Percentiles rank a stretch among this genome's conserved stretches.
Conservation (phyloP, 2,113 vertebrate genomes). For the Mastomys coucha region DNA sequence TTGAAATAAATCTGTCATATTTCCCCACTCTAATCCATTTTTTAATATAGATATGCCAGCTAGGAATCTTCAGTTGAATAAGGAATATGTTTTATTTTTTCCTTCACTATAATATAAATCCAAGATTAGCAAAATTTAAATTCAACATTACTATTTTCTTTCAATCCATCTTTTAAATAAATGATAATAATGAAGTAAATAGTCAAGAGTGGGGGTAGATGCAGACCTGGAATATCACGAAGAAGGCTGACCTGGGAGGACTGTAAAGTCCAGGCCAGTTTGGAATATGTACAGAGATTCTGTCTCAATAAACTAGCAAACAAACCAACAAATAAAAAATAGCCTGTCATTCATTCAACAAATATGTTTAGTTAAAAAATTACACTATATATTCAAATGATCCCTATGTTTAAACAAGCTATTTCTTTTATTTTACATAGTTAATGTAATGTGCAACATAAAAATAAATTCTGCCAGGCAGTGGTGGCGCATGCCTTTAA, state of each 20-base stretch:
- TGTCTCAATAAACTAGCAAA: neutral
- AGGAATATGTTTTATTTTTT: neutral
- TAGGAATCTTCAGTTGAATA: neutral
- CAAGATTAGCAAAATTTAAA: neutral
- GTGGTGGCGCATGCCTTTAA: no score
- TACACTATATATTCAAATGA: constrained; percentile 34
- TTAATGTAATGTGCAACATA: neutral
- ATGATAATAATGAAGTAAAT: neutral
- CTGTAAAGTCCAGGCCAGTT: neutral
- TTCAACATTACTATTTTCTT: constrained; percentile 7
- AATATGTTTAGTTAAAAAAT: constrained; percentile 32
- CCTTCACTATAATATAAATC: neutral
- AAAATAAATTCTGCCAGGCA: neutral
- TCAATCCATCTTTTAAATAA: constrained; percentile 32
- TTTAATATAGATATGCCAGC: neutral
- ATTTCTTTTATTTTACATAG: constrained; percentile 22
- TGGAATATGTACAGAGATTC: neutral
- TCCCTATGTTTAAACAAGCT: constrained; percentile 15
- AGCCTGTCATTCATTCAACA: neutral
- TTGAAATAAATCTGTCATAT: constrained; percentile 17
- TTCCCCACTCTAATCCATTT: neutral
- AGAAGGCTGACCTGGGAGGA: neutral
- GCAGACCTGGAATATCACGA: neutral
- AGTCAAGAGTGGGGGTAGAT: neutral
- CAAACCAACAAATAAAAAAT: neutral